Evolutionary conservation across 2,888 invertebrate species (phyloP), one percentile per base, ranked within the genome.

Genomic region (Ophioninae sp.): DNA sequence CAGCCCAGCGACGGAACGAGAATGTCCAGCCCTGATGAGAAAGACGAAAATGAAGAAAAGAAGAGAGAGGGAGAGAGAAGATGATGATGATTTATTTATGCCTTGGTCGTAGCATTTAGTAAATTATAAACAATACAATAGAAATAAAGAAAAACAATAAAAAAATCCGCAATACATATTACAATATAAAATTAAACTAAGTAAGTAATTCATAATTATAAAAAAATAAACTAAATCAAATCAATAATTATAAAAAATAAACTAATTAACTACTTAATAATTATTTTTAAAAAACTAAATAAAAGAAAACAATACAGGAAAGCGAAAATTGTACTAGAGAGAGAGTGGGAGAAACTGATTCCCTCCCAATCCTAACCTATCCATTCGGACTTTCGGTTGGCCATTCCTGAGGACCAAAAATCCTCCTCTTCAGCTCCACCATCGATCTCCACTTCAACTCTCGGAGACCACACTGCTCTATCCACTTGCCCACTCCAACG

Each of bases 371-470:
- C 89, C 91, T 90, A 90, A 90, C 91, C 91, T 91, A 90, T 91
- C 90, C 89, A 87, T 84, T 85, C 85, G 87, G 84, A 83, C 83
- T 77, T 64, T 79, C 51, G 76, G 82, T 86, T 85, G 74, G 85
- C 69, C 90, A 90, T 91, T 91, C 90, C 89, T 90, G 89, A 88
- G 85, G 91, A 89, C 91, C 91, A 89, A 91, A 91, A 91, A 89
- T 88, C 87, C 87, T 87, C 86, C 88, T 90, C 86, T 69, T 67
- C 68, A 71, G 59, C 68, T 74, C 75, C 79, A 56, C 84, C 39
- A 65, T 41, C 44, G 74, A 71, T 63, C 73, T 63, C 73, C 71
- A 56, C 75, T 79, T 56, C 78, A 37, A 72, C 83, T 74, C 85
- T 75, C 83, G 23, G 72, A 80, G 78, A 85, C 84, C 85, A 77